phyloP scores from a whole-genome alignment of 2,888 invertebrate genomes.

The Reticulitermes lucifugus region DNA sequence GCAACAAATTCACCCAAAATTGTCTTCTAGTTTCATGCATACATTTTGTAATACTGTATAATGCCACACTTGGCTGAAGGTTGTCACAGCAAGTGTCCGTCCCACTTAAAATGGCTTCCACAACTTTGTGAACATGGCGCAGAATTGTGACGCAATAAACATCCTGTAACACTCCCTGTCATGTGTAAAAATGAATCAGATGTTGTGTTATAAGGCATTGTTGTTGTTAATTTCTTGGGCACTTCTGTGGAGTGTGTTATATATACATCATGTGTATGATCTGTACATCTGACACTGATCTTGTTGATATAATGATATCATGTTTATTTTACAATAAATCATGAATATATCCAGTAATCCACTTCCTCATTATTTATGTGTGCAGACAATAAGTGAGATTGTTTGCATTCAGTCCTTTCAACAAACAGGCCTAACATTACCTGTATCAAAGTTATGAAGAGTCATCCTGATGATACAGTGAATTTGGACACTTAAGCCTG shows the following conservation, averaged over 20 bases:
- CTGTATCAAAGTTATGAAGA: not conserved
- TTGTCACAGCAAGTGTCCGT: conserved; percentile 5
- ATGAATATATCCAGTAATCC: conserved; percentile 37
- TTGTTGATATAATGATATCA: conserved; percentile 52
- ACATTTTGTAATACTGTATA: not conserved
- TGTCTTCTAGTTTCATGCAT: not conserved
- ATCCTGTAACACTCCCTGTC: conserved; percentile 10
- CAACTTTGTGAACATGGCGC: conserved; percentile 18
- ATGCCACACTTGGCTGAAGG: not conserved
- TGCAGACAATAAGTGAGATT: not conserved
- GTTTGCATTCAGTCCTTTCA: not conserved
- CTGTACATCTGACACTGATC: conserved; percentile 48
- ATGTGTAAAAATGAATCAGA: not conserved
- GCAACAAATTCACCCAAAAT: not conserved
- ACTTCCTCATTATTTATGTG: not conserved
- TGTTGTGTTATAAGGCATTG: conserved; percentile 2
- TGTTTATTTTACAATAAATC: conserved; percentile 51
- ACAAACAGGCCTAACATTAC: not conserved
- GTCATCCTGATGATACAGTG: no score
- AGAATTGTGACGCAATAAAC: not conserved
- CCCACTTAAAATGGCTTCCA: not conserved
- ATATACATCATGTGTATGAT: conserved; percentile 49
- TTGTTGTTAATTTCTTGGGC: conserved; percentile 21
- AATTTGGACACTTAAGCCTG: no score
- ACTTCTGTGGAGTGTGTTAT: conserved; percentile 49